Evolutionary conservation across 1,140 invertebrate genomes (phyloP), one percentile per base, ranked within the genome.

Genomic region (Drosophila nasuta): DNA sequence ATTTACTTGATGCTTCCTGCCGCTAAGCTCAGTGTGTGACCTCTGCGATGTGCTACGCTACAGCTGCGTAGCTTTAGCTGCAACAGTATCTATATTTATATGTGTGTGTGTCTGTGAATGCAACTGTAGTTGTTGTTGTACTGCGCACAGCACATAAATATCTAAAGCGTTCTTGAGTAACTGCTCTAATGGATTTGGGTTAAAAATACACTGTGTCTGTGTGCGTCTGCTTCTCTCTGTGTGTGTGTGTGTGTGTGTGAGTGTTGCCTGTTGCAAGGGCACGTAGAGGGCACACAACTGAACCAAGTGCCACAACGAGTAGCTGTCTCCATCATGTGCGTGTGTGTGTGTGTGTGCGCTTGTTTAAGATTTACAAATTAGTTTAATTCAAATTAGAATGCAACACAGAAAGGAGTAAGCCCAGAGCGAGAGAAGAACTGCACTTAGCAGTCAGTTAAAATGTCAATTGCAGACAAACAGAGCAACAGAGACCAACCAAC

Each of bases 91-190:
- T 56, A 58, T 78, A 68, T 35, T 45, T 70, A 54, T 51, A 52
- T 35, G 38, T 13, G 51, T 56, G 41, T 64, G 38, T 69, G 48
- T 52, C 20, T 71, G 51, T 33, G 7, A 33, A 33, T 38, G 35
- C 8, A 10, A 10, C 49, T 62, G 75, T 77, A 81, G 63, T 56
- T 57, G 69, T 20, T 20, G 20, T 25, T 25, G 20, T 25, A 83
- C 79, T 79, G 68, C 68, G 73, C 73, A 63, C 71, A 77, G 80
- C 80, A 80, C 81, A 83, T 83, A 88, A 89, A 88, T 88, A 88
- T 88, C 85, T 89, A 89, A 88, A 88, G 85, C 77, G 67, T 88
- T 88, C 85, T 83, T 89, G 85, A 89, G 83, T 88, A 88, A 89
- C 85, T 89, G 79, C 83, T 88, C 80, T 88, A 88, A 88, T 88